Evolutionary conservation across 2,888 invertebrate species (phyloP).

Genomic region (Miltochrista miniata): DNA sequence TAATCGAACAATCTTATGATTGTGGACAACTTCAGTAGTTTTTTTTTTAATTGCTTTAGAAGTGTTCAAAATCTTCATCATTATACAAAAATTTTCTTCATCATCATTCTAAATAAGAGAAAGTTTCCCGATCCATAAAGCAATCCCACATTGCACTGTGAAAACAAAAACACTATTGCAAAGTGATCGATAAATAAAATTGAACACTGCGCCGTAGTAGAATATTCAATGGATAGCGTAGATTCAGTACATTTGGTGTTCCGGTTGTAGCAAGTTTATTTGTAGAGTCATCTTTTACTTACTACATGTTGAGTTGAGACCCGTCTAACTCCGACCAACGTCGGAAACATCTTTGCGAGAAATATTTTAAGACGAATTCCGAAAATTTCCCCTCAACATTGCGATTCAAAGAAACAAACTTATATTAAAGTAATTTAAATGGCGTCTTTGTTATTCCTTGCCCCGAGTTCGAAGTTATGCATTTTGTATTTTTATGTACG

Average conservation of each 20-base stretch:
- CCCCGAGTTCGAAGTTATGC: slow-evolving; percentile 62
- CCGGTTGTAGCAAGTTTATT: slow-evolving; percentile 39
- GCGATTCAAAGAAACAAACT: slow-evolving; percentile 74
- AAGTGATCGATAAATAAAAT: background rate
- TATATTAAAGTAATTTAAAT: slow-evolving; percentile 76
- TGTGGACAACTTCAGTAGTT: no score
- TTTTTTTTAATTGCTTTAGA: no score
- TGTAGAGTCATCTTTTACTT: slow-evolving; percentile 47
- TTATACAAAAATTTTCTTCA: no score
- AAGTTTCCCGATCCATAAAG: no score
- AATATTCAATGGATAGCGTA: slow-evolving; percentile 16
- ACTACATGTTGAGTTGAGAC: slow-evolving; percentile 51
- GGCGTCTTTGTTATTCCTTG: slow-evolving; percentile 69
- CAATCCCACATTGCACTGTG: no score
- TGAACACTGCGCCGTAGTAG: background rate
- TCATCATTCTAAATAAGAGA: no score
- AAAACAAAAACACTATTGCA: background rate
- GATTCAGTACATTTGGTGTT: slow-evolving; percentile 27
- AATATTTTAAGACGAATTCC: slow-evolving; percentile 76
- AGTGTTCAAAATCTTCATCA: no score
- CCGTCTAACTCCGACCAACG: slow-evolving; percentile 63
- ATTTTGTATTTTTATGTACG: slow-evolving; percentile 52
- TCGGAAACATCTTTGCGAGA: slow-evolving; percentile 70
- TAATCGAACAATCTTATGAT: no score
- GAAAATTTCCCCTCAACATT: slow-evolving; percentile 70